Base-by-base conservation (phyloP, 2,888 invertebrate species). In the Pyrrhia umbra region DNA sequence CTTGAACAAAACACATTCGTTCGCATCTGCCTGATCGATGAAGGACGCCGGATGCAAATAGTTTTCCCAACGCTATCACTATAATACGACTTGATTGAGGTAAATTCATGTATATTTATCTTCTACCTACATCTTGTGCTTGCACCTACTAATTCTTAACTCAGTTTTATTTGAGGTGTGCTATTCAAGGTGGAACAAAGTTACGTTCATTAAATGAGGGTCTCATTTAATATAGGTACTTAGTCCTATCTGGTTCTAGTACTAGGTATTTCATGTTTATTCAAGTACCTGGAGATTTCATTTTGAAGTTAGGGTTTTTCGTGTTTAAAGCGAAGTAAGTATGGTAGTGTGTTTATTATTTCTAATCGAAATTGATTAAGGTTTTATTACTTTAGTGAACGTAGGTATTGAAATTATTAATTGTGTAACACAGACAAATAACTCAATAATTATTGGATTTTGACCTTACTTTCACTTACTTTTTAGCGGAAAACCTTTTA, bases 121-220 rank as follows among this genome's bases (percentile, higher is more conserved):
- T 18, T 13, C 27, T 30, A 40, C 9, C 20, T 9, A 9, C 8
- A 0, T 34, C 5, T 21, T 10, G 9, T 23, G 39, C 39, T 3
- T 9, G 6, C 13, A 40, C 23, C 15, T 2, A 20, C 37, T 9
- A 54, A 6, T 21, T 16, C 25, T 42, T 42, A 13, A 42, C 8
- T 62, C 20, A 20, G 37, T 69, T 71, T 63, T 46, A 55, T 54
- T 47, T 47, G 37, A 18, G 15, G 21, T 23, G 23, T 64, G 15
- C 6, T 20, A 39, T 46, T 25, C 30, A 18, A 34, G 5, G 18
- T 23, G 6, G 18, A 51, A 56, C 43, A 50, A 49, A 67, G 18
- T 27, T 61, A 15, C 25, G n/a, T 43, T 68, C n/a, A 71, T 50
- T 50, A 45, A 25, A 27, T 51, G 25, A 68, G n/a, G n/a, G 5